Conservation (phyloP, 2,113 vertebrate genomes). For the Phylloscopus whistleri region DNA sequence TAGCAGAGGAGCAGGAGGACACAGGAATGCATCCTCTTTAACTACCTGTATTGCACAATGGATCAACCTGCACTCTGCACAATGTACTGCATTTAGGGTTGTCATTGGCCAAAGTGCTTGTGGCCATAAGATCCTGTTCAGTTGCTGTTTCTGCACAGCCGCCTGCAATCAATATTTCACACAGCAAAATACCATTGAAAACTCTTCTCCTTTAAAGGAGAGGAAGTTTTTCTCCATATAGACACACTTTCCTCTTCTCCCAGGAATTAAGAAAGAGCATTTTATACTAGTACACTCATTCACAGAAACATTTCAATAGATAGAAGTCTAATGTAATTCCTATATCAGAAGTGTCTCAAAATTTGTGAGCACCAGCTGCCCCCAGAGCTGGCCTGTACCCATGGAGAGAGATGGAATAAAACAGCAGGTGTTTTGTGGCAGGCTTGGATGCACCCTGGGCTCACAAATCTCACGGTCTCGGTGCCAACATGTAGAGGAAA, state of each 20-base stretch:
- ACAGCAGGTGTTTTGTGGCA: slow-evolving; percentile 56
- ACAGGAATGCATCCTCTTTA: background rate
- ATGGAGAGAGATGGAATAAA: slow-evolving; percentile 26
- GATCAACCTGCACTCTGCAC: background rate
- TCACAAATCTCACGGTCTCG: background rate
- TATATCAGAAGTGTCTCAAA: slow-evolving; percentile 37
- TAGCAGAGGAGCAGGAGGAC: background rate
- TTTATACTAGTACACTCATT: slow-evolving; percentile 23
- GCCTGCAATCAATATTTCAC: background rate
- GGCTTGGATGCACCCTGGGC: slow-evolving; percentile 33
- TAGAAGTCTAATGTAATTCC: slow-evolving; percentile 26
- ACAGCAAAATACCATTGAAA: background rate
- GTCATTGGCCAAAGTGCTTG: background rate
- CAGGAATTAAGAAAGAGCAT: slow-evolving; percentile 33
- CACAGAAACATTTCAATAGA: slow-evolving; percentile 47
- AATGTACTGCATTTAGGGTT: background rate
- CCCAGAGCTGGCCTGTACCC: slow-evolving; percentile 36
- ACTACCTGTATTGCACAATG: background rate
- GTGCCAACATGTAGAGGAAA: slow-evolving; percentile 42
- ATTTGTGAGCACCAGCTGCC: slow-evolving; percentile 47
- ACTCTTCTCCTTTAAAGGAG: background rate
- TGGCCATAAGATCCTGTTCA: background rate
- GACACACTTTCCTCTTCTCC: slow-evolving; percentile 25
- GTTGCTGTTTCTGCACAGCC: background rate
- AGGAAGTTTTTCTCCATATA: slow-evolving; percentile 23